Percentiles rank a stretch among this genome's conserved stretches.
Conservation (phyloP, 1,140 invertebrate genomes). For the Ceratoteleas bidentatus region DNA sequence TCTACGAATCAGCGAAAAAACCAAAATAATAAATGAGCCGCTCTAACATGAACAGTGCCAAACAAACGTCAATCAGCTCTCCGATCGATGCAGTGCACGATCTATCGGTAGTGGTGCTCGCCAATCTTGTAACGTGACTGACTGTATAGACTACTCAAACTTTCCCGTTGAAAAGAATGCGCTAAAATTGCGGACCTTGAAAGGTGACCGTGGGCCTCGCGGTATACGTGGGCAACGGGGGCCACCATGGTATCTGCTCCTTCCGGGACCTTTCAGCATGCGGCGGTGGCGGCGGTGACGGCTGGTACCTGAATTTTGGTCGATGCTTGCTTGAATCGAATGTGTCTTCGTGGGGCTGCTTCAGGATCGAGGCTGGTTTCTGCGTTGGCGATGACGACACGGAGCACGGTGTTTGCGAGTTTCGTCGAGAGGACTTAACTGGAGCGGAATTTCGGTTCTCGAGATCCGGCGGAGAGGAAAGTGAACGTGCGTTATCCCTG, state of each 20-base stretch:
- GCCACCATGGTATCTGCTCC: constrained; percentile 79
- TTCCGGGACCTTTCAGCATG: constrained; percentile 65
- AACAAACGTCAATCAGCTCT: constrained; percentile 27
- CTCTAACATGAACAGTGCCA: constrained; percentile 42
- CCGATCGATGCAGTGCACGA: constrained; percentile 12
- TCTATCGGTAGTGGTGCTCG: constrained; percentile 73
- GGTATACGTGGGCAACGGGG: constrained; percentile 81
- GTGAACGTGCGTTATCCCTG: constrained; percentile 84
- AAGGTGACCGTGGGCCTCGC: constrained; percentile 87
- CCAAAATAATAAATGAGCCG: constrained; percentile 75
- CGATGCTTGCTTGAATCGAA: constrained; percentile 88
- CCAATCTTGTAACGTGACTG: not conserved
- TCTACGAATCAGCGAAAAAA: constrained; percentile 83
- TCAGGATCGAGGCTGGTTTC: constrained; percentile 84
- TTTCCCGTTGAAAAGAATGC: too few species aligned
- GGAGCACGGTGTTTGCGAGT: constrained; percentile 45
- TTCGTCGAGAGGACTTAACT: too few species aligned
- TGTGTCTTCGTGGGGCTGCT: constrained; percentile 82
- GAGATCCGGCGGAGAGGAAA: constrained; percentile 81
- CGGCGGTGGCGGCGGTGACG: constrained; percentile 74
- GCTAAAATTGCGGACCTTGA: constrained; percentile 84
- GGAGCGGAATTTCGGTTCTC: too few species aligned
- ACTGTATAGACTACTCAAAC: too few species aligned
- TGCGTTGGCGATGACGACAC: constrained; percentile 64
- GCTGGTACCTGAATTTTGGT: constrained; percentile 88